Evolutionary conservation across 1,140 invertebrate species (phyloP), one percentile per base, ranked within the genome.

Genomic region (Drusus annulatus): DNA sequence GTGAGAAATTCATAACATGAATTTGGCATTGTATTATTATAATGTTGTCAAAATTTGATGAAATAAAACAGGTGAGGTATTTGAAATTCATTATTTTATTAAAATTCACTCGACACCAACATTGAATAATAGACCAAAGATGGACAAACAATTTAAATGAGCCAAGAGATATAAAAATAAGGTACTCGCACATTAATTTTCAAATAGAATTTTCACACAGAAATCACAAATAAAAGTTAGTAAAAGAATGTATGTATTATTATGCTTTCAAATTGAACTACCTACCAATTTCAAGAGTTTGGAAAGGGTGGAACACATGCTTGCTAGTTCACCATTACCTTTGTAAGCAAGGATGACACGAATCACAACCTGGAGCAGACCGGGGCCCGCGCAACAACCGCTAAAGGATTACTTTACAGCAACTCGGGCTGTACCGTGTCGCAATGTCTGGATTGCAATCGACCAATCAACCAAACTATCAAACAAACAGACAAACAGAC

Each of bases 21-120:
- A 36, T 7, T 36, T 8, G 31, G 2, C 31, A 36, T 7, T 28
- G 28, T 28, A 28, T 36, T 36, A 36, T 36, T 2, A 7, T 36
- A 7, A 36, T 36, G 8, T 36, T 36, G 31, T 36, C 31, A 7
- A 36, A 7, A 36, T 36, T 16, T n/a, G 1, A 71, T 52, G 50
- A 16, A 71, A 52, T 71, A 52, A 71, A 50, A 71, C 8, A 71
- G 19, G 17, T 52, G 68, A 3, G 10, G 4, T 23, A 19, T 25
- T 25, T 71, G 68, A 71, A 71, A 28, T 71, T 71, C 68, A 71
- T 80, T 45, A 80, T 80, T 76, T 80, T 76, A 80, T 76, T 80
- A 76, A 80, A 80, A 80, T 76, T 80, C 79, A 80, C 79, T 80
- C 79, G 79, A 80, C 79, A 80, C 73, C 79, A 80, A 80, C 79